Evolutionary conservation across 1,140 invertebrate species (phyloP).

Genomic region (Procambarus clarkii): DNA sequence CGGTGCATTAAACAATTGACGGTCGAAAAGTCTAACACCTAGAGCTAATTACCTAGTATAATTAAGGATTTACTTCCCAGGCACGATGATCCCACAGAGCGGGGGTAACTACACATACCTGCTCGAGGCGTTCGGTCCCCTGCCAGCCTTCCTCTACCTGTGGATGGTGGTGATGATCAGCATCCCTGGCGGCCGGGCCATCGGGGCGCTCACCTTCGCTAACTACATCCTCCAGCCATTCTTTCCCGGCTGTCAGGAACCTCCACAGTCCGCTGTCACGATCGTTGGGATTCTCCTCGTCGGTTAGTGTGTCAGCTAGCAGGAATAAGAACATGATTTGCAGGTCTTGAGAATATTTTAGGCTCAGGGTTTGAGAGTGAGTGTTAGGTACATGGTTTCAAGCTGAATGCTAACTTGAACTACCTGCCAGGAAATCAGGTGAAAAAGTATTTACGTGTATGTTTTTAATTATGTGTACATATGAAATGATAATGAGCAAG

Average conservation of each 20-base stretch:
- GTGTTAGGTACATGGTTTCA: too few relatives aligned
- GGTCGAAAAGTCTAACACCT: too few relatives aligned
- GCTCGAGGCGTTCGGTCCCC: slow-evolving; percentile 72
- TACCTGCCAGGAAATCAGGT: too few relatives aligned
- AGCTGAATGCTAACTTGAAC: too few relatives aligned
- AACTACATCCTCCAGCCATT: slow-evolving; percentile 74
- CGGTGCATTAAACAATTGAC: too few relatives aligned
- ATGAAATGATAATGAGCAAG: too few relatives aligned
- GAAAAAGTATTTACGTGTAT: too few relatives aligned
- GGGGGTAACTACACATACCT: slow-evolving; percentile 75
- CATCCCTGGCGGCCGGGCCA: slow-evolving; percentile 79
- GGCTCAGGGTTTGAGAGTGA: too few relatives aligned
- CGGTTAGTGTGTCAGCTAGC: background rate
- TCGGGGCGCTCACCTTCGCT: slow-evolving; percentile 75
- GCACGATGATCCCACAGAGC: slow-evolving; percentile 75
- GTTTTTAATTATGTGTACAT: too few relatives aligned
- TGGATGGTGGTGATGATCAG: slow-evolving; percentile 75
- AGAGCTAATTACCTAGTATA: too few relatives aligned
- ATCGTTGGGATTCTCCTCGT: slow-evolving; percentile 67
- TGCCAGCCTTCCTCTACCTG: slow-evolving; percentile 67
- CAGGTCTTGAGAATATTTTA: too few relatives aligned
- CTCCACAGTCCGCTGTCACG: slow-evolving; percentile 66
- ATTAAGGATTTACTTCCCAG: background rate
- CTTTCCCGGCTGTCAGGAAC: slow-evolving; percentile 72
- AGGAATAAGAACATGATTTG: too few relatives aligned